Evolutionary conservation across 1,140 invertebrate genomes (phyloP).

Genomic region (Cylas formicarius): DNA sequence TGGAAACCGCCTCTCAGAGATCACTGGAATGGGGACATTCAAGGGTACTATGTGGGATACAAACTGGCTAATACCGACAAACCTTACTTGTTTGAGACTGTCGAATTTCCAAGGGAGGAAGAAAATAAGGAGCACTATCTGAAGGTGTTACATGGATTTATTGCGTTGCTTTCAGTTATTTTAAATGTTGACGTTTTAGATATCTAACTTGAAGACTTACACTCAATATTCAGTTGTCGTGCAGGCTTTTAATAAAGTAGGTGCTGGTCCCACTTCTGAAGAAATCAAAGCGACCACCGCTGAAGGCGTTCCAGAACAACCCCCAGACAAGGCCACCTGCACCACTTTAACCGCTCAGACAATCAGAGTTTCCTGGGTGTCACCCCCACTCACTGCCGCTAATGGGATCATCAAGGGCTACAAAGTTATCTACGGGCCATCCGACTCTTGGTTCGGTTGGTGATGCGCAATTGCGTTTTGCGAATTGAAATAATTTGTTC

Average conservation of each 20-base stretch:
- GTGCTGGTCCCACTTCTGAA: slow-evolving; percentile 81
- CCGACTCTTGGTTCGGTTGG: slow-evolving; percentile 84
- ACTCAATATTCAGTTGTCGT: slow-evolving; percentile 92
- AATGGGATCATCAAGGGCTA: slow-evolving; percentile 95
- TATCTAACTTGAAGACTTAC: slow-evolving; percentile 57
- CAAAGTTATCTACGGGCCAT: slow-evolving; percentile 91
- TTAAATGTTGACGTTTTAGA: slow-evolving; percentile 25
- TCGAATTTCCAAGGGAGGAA: slow-evolving; percentile 85
- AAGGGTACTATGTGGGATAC: slow-evolving; percentile 86
- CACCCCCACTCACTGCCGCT: slow-evolving; percentile 78
- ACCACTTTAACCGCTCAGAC: slow-evolving; percentile 88
- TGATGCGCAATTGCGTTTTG: slow-evolving; percentile 29
- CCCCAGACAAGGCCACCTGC: slow-evolving; percentile 85
- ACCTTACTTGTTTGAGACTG: slow-evolving; percentile 84
- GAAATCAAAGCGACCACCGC: slow-evolving; percentile 86
- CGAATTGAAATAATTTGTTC: slow-evolving; percentile 11
- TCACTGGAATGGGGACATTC: slow-evolving; percentile 89
- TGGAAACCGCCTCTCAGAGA: slow-evolving; percentile 88
- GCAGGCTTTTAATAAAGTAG: slow-evolving; percentile 92
- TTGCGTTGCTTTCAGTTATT: slow-evolving; percentile 47
- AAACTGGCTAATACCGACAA: slow-evolving; percentile 83
- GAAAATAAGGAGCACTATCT: slow-evolving; percentile 84
- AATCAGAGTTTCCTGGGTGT: slow-evolving; percentile 88
- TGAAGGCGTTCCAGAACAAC: slow-evolving; percentile 87
- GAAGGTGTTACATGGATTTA: slow-evolving; percentile 49